Evolutionary conservation across 2,113 vertebrate genomes (phyloP).

Genomic region (Pristiophorus japonicus): DNA sequence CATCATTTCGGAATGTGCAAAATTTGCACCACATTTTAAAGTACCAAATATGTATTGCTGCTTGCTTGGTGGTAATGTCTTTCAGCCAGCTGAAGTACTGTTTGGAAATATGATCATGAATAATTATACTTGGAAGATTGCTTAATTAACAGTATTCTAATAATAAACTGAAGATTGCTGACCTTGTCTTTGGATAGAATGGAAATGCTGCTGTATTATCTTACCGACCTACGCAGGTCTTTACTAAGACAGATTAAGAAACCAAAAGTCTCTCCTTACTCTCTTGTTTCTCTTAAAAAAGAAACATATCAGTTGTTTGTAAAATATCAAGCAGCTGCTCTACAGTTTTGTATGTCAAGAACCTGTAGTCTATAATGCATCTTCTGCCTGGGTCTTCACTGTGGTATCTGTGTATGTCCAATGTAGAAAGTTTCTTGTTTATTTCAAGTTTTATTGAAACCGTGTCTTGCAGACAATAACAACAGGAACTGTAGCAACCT

Average conservation of each 20-base stretch:
- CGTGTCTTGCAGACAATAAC: not conserved
- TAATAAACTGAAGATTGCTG: slow-evolving; percentile 36
- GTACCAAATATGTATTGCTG: slow-evolving; percentile 34
- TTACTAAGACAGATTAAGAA: slow-evolving; percentile 30
- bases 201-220: slow-evolving; percentile 37
- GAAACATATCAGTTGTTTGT: slow-evolving; percentile 32
- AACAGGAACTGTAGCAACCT: not conserved
- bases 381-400: not conserved
- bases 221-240: slow-evolving; percentile 31
- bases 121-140: slow-evolving; percentile 38
- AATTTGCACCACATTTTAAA: not conserved
- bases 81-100: slow-evolving; percentile 35
- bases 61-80: not conserved
- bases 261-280: slow-evolving; percentile 17
- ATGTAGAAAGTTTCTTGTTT: not conserved
- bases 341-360: not conserved
- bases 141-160: slow-evolving; percentile 38
- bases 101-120: slow-evolving; percentile 38
- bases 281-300: slow-evolving; percentile 33
- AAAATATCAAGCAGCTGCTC: not conserved
- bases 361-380: not conserved
- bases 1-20: slow-evolving; percentile 30
- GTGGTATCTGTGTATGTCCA: not conserved
- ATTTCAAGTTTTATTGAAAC: not conserved
- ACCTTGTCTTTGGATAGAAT: slow-evolving; percentile 36